Evolutionary conservation across 2,888 invertebrate genomes (phyloP).

Genomic region (Antheraea assamensis): DNA sequence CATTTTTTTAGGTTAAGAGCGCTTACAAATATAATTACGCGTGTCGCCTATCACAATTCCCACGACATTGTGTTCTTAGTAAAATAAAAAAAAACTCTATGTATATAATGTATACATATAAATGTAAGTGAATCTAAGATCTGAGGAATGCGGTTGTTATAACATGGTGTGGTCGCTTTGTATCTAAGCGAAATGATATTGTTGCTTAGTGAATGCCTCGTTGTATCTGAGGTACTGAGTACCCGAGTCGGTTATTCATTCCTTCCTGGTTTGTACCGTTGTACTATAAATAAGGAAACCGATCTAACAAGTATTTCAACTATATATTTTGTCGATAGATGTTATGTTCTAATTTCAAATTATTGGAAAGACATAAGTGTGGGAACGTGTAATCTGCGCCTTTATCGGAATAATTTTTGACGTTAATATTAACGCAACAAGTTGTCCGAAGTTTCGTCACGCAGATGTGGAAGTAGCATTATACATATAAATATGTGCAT

Average conservation of each 20-base stretch:
- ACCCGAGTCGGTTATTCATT: neutral
- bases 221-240: neutral
- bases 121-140: neutral
- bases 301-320: neutral
- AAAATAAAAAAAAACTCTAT: neutral
- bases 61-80: conserved; percentile 1
- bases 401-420: no score
- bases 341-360: no score
- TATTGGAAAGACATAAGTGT: no score
- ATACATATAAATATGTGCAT: no score
- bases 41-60: neutral
- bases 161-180: neutral
- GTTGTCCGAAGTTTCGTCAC: no score
- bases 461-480: no score
- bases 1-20: neutral
- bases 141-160: neutral
- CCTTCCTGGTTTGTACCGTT: neutral
- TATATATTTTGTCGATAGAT: neutral
- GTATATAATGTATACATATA: no score
- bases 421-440: no score
- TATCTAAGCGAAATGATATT: neutral
- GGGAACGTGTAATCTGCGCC: no score
- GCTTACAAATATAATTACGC: neutral
- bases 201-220: neutral
- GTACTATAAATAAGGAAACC: neutral